Evolutionary conservation across 2,797 vertebrate genomes (phyloP).

Genomic region (Onychomys arenicola): DNA sequence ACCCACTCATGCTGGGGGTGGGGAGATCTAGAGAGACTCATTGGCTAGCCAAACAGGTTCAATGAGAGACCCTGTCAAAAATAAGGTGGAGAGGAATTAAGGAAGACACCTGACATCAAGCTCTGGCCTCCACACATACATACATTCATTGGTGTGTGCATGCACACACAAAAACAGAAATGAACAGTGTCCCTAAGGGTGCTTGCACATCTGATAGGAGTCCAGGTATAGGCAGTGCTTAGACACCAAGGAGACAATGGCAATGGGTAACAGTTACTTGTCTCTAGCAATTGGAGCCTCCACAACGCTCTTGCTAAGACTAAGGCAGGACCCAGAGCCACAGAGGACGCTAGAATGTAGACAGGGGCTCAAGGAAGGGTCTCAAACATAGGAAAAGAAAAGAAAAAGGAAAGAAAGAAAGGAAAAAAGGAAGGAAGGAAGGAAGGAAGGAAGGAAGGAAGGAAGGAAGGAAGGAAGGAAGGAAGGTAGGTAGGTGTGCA

Average conservation of each 20-base stretch:
- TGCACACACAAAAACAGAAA: neutral
- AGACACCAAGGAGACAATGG: neutral
- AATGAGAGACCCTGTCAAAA: neutral
- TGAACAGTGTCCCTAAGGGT: conserved; percentile 22
- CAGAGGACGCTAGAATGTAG: conserved; percentile 7
- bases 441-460: too few relatives aligned
- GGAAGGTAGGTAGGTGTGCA: neutral
- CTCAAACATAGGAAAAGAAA: neutral
- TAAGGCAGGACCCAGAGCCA: neutral
- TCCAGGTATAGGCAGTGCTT: neutral
- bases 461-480: too few relatives aligned
- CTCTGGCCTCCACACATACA: neutral
- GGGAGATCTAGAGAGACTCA: neutral
- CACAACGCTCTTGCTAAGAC: neutral
- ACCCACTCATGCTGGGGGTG: neutral
- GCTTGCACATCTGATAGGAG: neutral
- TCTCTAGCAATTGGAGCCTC: conserved; percentile 4
- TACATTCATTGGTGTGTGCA: neutral
- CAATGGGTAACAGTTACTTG: neutral
- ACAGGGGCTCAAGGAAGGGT: neutral
- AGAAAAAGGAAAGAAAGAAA: too few relatives aligned
- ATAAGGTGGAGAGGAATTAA: neutral
- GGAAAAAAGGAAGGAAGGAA: too few relatives aligned
- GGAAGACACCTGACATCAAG: neutral
- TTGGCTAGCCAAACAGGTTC: neutral